Base-by-base conservation (phyloP, 1,140 invertebrate genomes). In the Bombus waltoni region DNA sequence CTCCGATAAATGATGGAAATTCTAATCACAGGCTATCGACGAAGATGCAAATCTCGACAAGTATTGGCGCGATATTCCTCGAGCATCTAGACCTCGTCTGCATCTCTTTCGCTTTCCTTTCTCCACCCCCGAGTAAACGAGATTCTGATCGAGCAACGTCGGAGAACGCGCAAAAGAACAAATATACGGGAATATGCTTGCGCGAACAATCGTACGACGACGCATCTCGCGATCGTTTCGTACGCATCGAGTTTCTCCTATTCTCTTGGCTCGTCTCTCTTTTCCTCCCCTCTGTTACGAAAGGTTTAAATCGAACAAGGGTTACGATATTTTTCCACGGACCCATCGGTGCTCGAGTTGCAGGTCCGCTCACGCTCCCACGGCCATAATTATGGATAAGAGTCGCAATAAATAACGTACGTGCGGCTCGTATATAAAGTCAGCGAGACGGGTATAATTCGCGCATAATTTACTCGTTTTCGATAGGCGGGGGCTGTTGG, bases 391-490 rank as follows among this genome's bases (percentile, higher is more conserved):
- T 75, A 79, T 74, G 81, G 87, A 88, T 88, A 88, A 88, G 83
- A 85, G 81, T 88, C 57, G 82, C 87, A 77, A 85, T 89, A 89
- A 88, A 89, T 89, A 88, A 88, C 53, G 65, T 42, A 72, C 72
- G 65, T 53, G n/a, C 42, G 22, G 38, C 68, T 68, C 82, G 65
- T 75, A 65, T 70, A 65, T 79, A 74, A 84, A 88, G 83, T 83
- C 86, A 80, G 62, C 87, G 76, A 65, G 76, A 80, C 83, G 76
- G 65, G 70, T 62, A 81, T 89, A 89, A 89, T 89, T 87, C 87
- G 53, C 40, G 82, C 82, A 88, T 89, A 88, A 89, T 89, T 89
- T 85, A 89, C 77, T 81, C 81, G 72, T 73, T 88, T 68, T 76
- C 87, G 87, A 89, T 89, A 77, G 57, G 57, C 25, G n/a, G 42